Evolutionary conservation across 2,113 vertebrate genomes (phyloP).

Genomic region (Chaetura pelagica): DNA sequence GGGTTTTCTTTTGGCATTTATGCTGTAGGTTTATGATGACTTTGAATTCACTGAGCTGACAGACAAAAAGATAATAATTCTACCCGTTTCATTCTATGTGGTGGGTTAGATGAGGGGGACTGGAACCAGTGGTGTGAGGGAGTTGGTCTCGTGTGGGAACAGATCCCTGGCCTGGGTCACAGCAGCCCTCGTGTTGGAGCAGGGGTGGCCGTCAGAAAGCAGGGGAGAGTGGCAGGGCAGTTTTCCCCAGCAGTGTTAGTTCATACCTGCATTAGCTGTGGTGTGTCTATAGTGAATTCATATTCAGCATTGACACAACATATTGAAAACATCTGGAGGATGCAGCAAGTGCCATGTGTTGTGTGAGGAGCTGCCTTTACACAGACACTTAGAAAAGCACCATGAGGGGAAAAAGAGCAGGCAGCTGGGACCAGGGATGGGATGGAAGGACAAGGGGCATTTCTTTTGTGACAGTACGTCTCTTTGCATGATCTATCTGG

Average conservation of each 20-base stretch:
- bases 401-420: neutral
- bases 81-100: fast-evolving
- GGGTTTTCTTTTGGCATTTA: neutral
- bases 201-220: neutral
- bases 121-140: neutral
- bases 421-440: neutral
- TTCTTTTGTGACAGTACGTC: neutral
- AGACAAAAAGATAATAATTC: too few species aligned
- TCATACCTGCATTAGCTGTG: neutral
- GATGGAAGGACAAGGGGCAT: neutral
- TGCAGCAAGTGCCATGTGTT: neutral
- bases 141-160: too few species aligned
- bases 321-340: neutral
- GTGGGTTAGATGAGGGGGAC: neutral
- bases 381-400: fast-evolving
- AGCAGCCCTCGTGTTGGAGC: neutral
- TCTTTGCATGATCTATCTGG: fast-evolving
- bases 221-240: neutral
- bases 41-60: neutral
- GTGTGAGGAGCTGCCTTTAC: fast-evolving
- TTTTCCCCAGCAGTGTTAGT: neutral
- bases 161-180: neutral
- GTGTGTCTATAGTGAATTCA: neutral
- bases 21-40: neutral
- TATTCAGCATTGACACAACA: neutral